These are phyloP conservation scores for Erinaceus europaeus DNA, from an alignment of 2,113 vertebrate species.

Conservation along the genomic window DNA sequence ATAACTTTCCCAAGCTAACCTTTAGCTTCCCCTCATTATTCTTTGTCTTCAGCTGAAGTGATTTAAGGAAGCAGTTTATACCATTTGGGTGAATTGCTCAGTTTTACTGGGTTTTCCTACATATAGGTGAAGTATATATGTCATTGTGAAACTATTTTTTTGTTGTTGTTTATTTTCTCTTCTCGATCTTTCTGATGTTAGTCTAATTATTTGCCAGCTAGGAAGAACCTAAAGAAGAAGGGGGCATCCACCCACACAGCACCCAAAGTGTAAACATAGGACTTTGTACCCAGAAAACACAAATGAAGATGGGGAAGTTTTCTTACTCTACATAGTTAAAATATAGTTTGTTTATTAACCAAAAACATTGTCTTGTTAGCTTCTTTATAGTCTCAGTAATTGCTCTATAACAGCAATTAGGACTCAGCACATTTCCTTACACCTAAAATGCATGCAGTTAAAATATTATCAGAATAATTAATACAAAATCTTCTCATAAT, in stretches of 20 bases:
- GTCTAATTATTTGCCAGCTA: neutral
- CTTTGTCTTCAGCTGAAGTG: neutral
- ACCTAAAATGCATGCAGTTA: neutral
- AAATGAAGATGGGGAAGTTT: conserved; percentile 13
- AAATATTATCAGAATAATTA: conserved; percentile 42
- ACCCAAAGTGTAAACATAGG: neutral
- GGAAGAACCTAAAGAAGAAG: neutral
- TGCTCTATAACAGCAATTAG: conserved; percentile 14
- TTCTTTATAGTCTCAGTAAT: conserved; percentile 14
- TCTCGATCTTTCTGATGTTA: neutral
- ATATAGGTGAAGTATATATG: neutral
- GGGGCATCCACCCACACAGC: neutral
- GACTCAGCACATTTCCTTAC: conserved; percentile 14
- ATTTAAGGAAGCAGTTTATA: neutral
- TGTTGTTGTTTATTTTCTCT: neutral
- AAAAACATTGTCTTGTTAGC: neutral
- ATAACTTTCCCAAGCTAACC: neutral
- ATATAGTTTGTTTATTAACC: neutral
- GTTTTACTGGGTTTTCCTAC: neutral
- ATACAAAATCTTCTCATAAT: neutral
- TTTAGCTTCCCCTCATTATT: neutral
- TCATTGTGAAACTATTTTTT: neutral
- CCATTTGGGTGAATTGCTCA: too few relatives aligned
- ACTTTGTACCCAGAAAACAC: neutral
- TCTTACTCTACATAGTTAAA: conserved; percentile 4